Base-by-base conservation (phyloP, 2,797 vertebrate species). In the Neopelma chrysocephalum region DNA sequence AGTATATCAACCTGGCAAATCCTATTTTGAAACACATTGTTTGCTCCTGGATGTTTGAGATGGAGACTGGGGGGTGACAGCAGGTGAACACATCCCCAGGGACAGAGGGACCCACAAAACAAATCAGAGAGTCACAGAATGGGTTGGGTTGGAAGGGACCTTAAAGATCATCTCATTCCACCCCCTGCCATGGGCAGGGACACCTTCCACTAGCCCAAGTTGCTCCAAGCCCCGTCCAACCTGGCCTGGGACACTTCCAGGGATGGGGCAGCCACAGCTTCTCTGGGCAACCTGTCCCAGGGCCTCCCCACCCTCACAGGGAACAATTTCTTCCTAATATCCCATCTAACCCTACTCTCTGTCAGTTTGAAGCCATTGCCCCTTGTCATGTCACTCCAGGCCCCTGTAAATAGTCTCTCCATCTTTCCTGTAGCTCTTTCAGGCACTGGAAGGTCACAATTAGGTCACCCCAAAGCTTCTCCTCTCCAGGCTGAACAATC, bases 311-410 rank as follows among this genome's bases (percentile, higher is more conserved):
- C 22, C 68, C 51, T 65, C 3, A 0, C 27, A 73, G 60, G 21
- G 6, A 9, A 1, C 0, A 6, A 45, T 29, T 58, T 9, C 6
- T 16, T 0, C 18, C 32, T 3, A 11, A 13, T 4, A 16, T 36
- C 32, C 32, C 0, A 43, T 1, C 51, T 3, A 38, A 3, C 1
- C 4, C 31, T 19, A 0, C 7, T 4, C 18, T 27, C 3, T 71
- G 12, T 0, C 58, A 5, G 0, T 62, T 0, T 12, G 75, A 7
- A 64, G 51, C 58, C 66, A 43, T 36, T 79, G 43, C 75, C 36
- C 18, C 29, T 62, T 8, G 5, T 72, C 27, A 43, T 50, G 50
- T 9, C 26, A 0, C 56, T 62, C 29, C 65, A 54, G 56, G 1
- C 7, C 40, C 26, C 22, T 61, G 14, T 0, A 0, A n/a, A 61